These are phyloP conservation scores for Drosophila pseudoobscura DNA, from an alignment of 1,140 invertebrate genomes.

Conservation along the genomic window DNA sequence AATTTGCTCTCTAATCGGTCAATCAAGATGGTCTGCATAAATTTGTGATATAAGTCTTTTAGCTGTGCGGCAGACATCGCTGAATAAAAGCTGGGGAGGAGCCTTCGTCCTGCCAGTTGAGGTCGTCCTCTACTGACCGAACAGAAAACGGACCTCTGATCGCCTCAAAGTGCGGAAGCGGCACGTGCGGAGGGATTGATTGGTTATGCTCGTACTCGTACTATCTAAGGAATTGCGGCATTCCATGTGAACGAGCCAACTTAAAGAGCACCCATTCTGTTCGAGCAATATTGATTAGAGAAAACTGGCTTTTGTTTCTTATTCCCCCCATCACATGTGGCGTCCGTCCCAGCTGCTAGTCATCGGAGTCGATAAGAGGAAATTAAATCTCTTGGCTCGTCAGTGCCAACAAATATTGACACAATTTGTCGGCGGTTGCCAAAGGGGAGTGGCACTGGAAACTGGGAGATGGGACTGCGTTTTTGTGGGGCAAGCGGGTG, in stretches of 20 bases:
- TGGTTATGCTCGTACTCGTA: conserved; percentile 12
- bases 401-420: conserved; percentile 76
- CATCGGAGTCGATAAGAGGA: conserved; percentile 66
- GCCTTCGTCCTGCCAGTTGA: conserved; percentile 34
- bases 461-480: background rate
- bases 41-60: conserved; percentile 41
- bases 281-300: conserved; percentile 46
- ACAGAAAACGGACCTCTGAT: background rate
- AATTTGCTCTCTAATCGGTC: conserved; percentile 35
- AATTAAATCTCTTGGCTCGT: conserved; percentile 80
- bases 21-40: conserved; percentile 47
- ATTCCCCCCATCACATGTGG: background rate
- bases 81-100: conserved; percentile 14
- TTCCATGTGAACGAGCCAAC: conserved; percentile 22
- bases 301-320: conserved; percentile 53
- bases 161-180: too few relatives aligned
- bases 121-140: conserved; percentile 10
- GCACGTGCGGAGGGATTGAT: conserved; percentile 28
- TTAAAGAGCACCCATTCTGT: conserved; percentile 21
- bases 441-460: conserved; percentile 26
- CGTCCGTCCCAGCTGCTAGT: conserved; percentile 1
- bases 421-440: conserved; percentile 67
- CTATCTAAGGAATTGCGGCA: background rate
- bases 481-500: background rate
- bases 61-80: conserved; percentile 23